A percentile compares a stretch with the other conserved stretches of the same genome.
These are phyloP conservation scores for Napeogenes sylphis DNA, from an alignment of 2,888 invertebrate species.

Conservation along the genomic window DNA sequence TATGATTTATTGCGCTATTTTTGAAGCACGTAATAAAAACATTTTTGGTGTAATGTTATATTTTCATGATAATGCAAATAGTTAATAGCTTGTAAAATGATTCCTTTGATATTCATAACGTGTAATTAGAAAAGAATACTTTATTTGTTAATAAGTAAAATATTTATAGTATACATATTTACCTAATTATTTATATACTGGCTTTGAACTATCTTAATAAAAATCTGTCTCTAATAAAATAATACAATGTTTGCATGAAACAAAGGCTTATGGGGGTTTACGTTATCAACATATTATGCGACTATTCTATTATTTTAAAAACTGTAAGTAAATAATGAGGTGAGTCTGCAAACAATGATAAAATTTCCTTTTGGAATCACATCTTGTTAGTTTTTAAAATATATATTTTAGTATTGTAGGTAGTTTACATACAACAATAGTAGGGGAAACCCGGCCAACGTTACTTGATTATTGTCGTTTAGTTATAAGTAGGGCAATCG, in stretches of 20 bases:
- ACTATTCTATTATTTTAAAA: not conserved
- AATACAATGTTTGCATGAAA: not conserved
- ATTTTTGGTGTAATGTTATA: slow-evolving; percentile 17
- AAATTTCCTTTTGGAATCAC: not conserved
- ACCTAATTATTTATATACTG: too few species aligned
- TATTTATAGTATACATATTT: too few species aligned
- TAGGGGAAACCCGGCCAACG: too few species aligned
- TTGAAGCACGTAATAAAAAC: slow-evolving; percentile 49
- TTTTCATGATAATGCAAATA: slow-evolving; percentile 13
- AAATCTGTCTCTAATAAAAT: not conserved
- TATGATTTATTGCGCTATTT: slow-evolving; percentile 66
- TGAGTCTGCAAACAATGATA: slow-evolving; percentile 3
- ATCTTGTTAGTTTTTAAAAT: too few species aligned
- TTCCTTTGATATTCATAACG: too few species aligned
- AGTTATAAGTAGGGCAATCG: too few species aligned
- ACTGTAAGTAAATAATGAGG: not conserved
- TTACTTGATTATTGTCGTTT: too few species aligned
- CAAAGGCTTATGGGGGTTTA: not conserved
- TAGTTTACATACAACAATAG: too few species aligned
- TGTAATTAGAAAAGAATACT: too few species aligned
- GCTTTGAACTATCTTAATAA: too few species aligned
- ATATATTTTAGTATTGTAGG: too few species aligned
- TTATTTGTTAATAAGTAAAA: too few species aligned
- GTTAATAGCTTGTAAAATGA: not conserved
- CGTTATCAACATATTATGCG: not conserved